Evolutionary conservation across 2,797 vertebrate genomes (phyloP).

Genomic region (Cyclura pinguis): DNA sequence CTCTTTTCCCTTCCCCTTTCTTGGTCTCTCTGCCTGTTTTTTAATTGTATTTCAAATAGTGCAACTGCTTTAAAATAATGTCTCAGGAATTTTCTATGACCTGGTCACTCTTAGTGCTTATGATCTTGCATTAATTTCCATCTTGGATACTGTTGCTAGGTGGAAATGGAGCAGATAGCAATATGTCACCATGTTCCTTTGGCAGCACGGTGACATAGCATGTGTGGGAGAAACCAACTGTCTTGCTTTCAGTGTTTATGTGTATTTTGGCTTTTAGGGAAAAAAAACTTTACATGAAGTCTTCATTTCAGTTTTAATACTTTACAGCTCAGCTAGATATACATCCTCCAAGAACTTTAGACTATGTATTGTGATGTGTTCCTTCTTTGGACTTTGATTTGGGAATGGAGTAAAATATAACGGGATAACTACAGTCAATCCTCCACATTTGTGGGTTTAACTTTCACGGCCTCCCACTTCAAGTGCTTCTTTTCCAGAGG

Average conservation of each 20-base stretch:
- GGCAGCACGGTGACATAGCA: conserved; percentile 30
- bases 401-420: not conserved
- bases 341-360: not conserved
- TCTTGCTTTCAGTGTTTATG: conserved; percentile 22
- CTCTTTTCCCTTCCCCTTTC: not conserved
- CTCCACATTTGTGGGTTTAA: too few species aligned
- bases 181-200: conserved; percentile 51
- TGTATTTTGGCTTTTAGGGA: not conserved
- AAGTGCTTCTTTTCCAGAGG: too few species aligned
- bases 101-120: not conserved
- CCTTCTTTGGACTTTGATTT: not conserved
- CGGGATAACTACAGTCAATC: not conserved
- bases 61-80: not conserved
- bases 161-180: conserved; percentile 25
- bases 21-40: not conserved
- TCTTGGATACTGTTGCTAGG: conserved; percentile 37
- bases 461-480: too few species aligned
- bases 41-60: not conserved
- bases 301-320: conserved; percentile 15
- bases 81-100: conserved; percentile 11
- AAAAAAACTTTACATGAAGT: conserved; percentile 6
- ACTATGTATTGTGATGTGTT: not conserved
- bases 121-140: not conserved
- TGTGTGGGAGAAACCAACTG: conserved; percentile 50
- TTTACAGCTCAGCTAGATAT: conserved; percentile 14